Evolutionary conservation across 2,113 vertebrate species (phyloP).

Genomic region (Chamaetylas fuelleborni): DNA sequence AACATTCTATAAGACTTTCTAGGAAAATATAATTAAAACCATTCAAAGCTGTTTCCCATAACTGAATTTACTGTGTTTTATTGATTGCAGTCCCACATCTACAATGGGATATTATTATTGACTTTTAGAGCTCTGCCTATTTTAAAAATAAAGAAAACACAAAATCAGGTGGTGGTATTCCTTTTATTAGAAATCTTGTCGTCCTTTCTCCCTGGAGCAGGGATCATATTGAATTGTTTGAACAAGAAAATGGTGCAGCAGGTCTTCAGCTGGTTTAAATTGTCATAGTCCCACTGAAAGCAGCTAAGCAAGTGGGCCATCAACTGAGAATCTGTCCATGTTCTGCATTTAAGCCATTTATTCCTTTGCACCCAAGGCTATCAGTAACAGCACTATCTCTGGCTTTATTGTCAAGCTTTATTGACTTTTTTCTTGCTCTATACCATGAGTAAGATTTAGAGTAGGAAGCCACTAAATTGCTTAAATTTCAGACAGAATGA

Average conservation of each 20-base stretch:
- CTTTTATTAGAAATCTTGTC: slow-evolving; percentile 43
- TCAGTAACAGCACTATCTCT: slow-evolving; percentile 13
- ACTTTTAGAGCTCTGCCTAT: slow-evolving; percentile 34
- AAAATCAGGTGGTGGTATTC: slow-evolving; percentile 9
- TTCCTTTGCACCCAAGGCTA: background rate
- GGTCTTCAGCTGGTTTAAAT: background rate
- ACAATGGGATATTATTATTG: slow-evolving; percentile 35
- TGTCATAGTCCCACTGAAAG: background rate
- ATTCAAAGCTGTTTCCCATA: slow-evolving; percentile 65
- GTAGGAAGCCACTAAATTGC: slow-evolving; percentile 41
- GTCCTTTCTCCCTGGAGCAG: background rate
- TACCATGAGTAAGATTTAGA: background rate
- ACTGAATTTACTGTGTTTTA: slow-evolving; percentile 42
- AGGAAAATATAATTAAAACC: slow-evolving; percentile 79
- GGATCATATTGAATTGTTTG: background rate
- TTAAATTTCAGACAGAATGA: slow-evolving; percentile 16
- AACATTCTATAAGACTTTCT: slow-evolving; percentile 75
- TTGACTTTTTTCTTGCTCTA: slow-evolving; percentile 1
- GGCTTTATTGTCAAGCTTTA: slow-evolving; percentile 23
- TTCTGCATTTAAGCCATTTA: background rate
- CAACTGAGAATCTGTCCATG: background rate
- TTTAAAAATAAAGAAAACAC: slow-evolving; percentile 46
- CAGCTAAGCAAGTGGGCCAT: background rate
- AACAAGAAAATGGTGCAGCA: slow-evolving; percentile 21
- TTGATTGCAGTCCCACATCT: slow-evolving; percentile 45